Conservation (phyloP, 2,113 vertebrate species). For the Pomatostomus ruficeps region DNA sequence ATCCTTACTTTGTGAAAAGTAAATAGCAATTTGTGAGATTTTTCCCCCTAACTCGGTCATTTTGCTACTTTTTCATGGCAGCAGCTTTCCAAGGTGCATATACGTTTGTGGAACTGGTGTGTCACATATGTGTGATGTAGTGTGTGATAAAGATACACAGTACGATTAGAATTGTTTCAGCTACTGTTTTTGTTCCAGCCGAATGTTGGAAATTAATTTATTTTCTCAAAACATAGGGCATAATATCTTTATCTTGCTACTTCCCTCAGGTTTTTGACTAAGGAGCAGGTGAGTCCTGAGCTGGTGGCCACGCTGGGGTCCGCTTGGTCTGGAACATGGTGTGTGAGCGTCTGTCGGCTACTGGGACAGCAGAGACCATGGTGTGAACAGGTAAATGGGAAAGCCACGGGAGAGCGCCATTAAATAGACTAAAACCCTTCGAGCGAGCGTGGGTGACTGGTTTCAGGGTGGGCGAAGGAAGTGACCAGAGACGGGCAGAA, state of each 20-base stretch:
- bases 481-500: accelerated
- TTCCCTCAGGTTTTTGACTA: accelerated
- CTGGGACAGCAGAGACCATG: accelerated
- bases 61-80: not conserved
- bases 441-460: accelerated
- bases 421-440: accelerated
- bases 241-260: accelerated
- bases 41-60: not conserved
- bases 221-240: not conserved
- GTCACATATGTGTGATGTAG: accelerated
- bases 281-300: accelerated
- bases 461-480: too few relatives aligned
- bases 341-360: accelerated
- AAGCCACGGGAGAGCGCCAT: not conserved
- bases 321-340: accelerated
- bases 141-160: not conserved
- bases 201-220: not conserved
- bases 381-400: accelerated
- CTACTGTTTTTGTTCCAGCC: not conserved
- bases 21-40: not conserved
- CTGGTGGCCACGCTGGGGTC: accelerated
- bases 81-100: not conserved
- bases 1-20: not conserved
- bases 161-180: not conserved
- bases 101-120: not conserved